These are phyloP conservation scores for Mayetiola destructor DNA, from an alignment of 2,888 invertebrate genomes.

Conservation along the genomic window DNA sequence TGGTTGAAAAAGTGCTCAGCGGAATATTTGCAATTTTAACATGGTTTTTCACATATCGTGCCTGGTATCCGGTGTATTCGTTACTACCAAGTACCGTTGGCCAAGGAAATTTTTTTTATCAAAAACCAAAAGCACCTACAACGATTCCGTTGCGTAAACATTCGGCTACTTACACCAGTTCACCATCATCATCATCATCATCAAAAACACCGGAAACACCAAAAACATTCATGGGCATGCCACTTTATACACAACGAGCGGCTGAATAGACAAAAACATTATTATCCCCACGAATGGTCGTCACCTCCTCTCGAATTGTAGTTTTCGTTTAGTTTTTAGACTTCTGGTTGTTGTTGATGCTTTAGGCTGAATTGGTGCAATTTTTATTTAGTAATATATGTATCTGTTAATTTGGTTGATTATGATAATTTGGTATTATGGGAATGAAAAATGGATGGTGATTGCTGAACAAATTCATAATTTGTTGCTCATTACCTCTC, in stretches of 20 bases:
- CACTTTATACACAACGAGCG: constrained; percentile 38
- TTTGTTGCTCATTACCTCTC: too few species aligned
- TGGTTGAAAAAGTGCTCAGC: constrained; percentile 88
- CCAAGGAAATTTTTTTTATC: constrained; percentile 65
- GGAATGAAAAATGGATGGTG: too few species aligned
- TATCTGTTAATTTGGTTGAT: too few species aligned
- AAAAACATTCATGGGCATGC: constrained; percentile 68
- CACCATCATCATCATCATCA: constrained; percentile 26
- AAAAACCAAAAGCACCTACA: constrained; percentile 36
- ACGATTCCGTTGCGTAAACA: constrained; percentile 26
- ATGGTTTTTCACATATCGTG: constrained; percentile 81
- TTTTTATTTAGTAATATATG: too few species aligned
- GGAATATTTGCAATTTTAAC: constrained; percentile 72
- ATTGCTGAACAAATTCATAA: too few species aligned
- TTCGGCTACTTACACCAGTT: not conserved
- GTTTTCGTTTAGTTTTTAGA: too few species aligned
- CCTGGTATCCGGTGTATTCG: constrained; percentile 53
- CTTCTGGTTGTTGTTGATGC: too few species aligned
- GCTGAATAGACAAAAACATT: too few species aligned
- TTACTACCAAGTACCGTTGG: constrained; percentile 57
- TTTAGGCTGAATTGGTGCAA: too few species aligned
- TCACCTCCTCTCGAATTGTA: too few species aligned
- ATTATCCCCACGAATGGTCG: too few species aligned
- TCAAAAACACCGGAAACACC: constrained; percentile 19
- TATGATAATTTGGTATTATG: too few species aligned